phyloP scores from a whole-genome alignment of 2,797 vertebrate genomes.

The Danio choprae region DNA sequence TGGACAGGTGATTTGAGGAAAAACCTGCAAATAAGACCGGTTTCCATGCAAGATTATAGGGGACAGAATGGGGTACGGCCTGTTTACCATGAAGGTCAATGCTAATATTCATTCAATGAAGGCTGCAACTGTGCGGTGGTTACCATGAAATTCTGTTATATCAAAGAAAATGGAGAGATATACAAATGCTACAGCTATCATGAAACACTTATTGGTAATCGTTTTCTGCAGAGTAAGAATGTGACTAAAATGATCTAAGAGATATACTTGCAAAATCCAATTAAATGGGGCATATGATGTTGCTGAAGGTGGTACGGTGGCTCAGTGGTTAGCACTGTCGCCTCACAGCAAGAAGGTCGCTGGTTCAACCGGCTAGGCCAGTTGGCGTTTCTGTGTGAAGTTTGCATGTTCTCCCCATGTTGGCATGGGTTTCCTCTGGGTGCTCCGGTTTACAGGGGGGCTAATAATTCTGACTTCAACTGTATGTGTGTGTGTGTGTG shows the following conservation, averaged over 20 bases:
- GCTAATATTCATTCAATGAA: not conserved
- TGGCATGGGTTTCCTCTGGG: too few species aligned
- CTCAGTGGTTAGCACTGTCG: too few species aligned
- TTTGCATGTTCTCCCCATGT: too few species aligned
- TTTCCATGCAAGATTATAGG: not conserved
- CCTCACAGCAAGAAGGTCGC: too few species aligned
- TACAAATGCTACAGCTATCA: not conserved
- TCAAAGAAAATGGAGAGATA: not conserved
- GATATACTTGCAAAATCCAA: too few species aligned
- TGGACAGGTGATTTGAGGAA: constrained; percentile 10
- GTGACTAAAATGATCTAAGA: too few species aligned
- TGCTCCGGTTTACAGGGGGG: too few species aligned
- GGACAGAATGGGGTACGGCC: not conserved
- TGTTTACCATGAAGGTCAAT: not conserved
- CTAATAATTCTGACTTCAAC: not conserved
- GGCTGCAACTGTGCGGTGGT: not conserved
- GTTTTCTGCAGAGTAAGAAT: not conserved
- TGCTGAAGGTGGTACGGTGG: too few species aligned
- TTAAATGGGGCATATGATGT: too few species aligned
- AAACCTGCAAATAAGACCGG: constrained; percentile 15
- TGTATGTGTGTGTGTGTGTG: too few species aligned
- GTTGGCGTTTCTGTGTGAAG: too few species aligned
- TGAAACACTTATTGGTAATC: not conserved
- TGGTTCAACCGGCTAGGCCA: too few species aligned
- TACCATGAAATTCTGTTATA: not conserved